These are phyloP conservation scores for Neoniphon sammara DNA, from an alignment of 2,797 vertebrate species.

Conservation along the genomic window DNA sequence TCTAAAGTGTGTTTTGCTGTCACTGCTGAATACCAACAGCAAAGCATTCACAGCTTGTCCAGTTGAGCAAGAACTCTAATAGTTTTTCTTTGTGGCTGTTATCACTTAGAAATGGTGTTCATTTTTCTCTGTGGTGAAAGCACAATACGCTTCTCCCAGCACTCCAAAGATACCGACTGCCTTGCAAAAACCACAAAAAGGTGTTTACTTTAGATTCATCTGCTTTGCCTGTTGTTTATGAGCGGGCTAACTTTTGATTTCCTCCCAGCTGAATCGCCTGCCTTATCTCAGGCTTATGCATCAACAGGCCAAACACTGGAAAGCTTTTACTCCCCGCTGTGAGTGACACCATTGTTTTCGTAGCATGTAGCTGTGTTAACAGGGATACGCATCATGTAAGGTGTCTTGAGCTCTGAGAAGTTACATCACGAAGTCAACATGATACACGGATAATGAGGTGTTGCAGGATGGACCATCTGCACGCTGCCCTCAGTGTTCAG, in stretches of 20 bases:
- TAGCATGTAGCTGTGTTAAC: conserved; percentile 40
- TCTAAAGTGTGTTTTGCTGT: not conserved
- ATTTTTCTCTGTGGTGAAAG: conserved; percentile 30
- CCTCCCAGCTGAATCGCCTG: conserved; percentile 16
- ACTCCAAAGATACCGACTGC: not conserved
- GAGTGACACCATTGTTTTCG: conserved; percentile 52
- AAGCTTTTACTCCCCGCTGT: conserved; percentile 42
- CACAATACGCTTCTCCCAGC: conserved; percentile 15
- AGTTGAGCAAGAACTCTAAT: conserved; percentile 16
- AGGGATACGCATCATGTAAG: conserved; percentile 48
- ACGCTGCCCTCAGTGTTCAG: conserved; percentile 1
- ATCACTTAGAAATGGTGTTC: not conserved
- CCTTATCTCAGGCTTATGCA: conserved; percentile 16
- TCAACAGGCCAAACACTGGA: conserved; percentile 25
- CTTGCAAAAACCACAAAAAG: conserved; percentile 27
- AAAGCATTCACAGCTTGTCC: conserved; percentile 10
- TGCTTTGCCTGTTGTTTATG: conserved; percentile 24
- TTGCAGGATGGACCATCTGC: conserved; percentile 30
- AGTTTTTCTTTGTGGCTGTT: conserved; percentile 13
- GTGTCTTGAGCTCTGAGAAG: conserved; percentile 32
- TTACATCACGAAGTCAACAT: conserved; percentile 53
- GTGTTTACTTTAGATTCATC: conserved; percentile 14
- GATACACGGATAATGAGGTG: conserved; percentile 50
- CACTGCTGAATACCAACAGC: not conserved
- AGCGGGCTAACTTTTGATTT: conserved; percentile 3